phyloP scores from a whole-genome alignment of 2,888 invertebrate species.

The Drosophila ustulata region DNA sequence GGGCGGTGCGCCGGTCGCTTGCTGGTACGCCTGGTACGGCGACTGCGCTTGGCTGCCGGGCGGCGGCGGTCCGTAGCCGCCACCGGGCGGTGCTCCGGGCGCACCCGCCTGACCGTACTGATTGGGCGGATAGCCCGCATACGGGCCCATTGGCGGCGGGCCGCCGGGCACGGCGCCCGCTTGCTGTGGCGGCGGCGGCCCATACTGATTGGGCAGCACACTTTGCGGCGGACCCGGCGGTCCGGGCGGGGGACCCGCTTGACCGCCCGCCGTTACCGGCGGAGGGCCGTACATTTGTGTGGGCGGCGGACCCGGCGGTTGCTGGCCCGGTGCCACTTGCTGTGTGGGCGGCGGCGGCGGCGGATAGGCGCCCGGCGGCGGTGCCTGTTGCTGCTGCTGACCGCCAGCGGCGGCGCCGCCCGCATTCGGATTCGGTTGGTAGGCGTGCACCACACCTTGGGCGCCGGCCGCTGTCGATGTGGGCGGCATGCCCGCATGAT shows the following conservation, averaged over 20 bases:
- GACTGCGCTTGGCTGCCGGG: constrained; percentile 81
- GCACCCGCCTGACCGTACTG: constrained; percentile 65
- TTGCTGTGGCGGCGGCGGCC: constrained; percentile 77
- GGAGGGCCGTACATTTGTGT: constrained; percentile 84
- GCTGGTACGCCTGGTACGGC: constrained; percentile 85
- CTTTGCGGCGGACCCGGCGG: constrained; percentile 75
- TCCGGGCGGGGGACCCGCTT: constrained; percentile 83
- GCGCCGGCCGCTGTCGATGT: constrained; percentile 82
- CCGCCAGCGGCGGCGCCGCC: constrained; percentile 62
- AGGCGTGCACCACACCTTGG: constrained; percentile 84
- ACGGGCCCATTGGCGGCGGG: constrained; percentile 79
- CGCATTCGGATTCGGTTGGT: constrained; percentile 85
- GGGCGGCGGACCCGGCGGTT: constrained; percentile 84
- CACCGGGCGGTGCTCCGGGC: constrained; percentile 82
- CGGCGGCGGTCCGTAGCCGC: constrained; percentile 85
- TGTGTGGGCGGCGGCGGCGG: constrained; percentile 83
- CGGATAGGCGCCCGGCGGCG: constrained; percentile 85
- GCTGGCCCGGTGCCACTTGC: constrained; percentile 80
- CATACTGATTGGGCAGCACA: constrained; percentile 65
- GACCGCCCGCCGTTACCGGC: constrained; percentile 84
- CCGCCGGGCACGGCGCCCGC: constrained; percentile 39
- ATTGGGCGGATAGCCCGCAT: constrained; percentile 70
- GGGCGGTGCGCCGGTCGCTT: constrained; percentile 76
- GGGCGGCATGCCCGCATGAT: constrained; percentile 85
- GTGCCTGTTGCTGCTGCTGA: constrained; percentile 84